A percentile compares a stretch with the other conserved stretches of the same genome.
Evolutionary conservation across 92 coral and sea anemone genomes (phyloP).

Genomic region (Parazoanthus atlanticus): DNA sequence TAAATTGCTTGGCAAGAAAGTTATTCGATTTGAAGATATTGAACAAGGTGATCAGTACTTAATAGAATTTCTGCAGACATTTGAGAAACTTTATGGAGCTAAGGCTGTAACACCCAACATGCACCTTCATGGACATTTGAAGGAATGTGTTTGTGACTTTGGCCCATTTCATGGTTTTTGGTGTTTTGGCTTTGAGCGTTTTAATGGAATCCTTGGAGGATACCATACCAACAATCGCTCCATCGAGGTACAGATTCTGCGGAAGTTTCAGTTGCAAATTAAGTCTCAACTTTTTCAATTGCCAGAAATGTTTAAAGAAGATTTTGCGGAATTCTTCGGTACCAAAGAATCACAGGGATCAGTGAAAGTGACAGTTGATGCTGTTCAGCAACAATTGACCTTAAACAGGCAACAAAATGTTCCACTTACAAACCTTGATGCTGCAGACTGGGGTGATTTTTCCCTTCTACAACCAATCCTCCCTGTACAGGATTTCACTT

Average conservation of each 20-base stretch:
- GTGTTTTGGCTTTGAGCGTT: slow-evolving; percentile 44
- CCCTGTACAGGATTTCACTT: slow-evolving; percentile 52
- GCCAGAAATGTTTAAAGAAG: slow-evolving; percentile 22
- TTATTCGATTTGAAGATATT: neutral
- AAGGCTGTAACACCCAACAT: slow-evolving; percentile 27
- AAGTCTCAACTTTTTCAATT: neutral
- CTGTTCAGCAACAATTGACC: slow-evolving; percentile 22
- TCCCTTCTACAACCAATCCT: slow-evolving; percentile 37
- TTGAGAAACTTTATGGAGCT: slow-evolving; percentile 9
- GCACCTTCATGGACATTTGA: slow-evolving; percentile 38
- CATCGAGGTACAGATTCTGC: slow-evolving; percentile 40
- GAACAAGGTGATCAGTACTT: slow-evolving; percentile 21
- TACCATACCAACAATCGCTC: slow-evolving; percentile 32
- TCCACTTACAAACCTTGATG: slow-evolving; percentile 31
- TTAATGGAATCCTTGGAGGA: slow-evolving; percentile 43
- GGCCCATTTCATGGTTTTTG: slow-evolving; percentile 43
- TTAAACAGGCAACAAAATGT: slow-evolving; percentile 40
- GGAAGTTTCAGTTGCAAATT: slow-evolving; percentile 36
- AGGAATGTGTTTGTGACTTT: slow-evolving; percentile 38
- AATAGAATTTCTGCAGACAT: slow-evolving; percentile 5
- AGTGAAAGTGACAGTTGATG: slow-evolving; percentile 46
- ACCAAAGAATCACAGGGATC: slow-evolving; percentile 43
- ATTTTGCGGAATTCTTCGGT: neutral
- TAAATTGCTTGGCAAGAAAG: slow-evolving; percentile 7
- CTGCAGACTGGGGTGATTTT: slow-evolving; percentile 52